Percentiles rank a stretch among this genome's conserved stretches.
Evolutionary conservation across 2,888 invertebrate genomes (phyloP).

Genomic region (Monochamus alternatus): DNA sequence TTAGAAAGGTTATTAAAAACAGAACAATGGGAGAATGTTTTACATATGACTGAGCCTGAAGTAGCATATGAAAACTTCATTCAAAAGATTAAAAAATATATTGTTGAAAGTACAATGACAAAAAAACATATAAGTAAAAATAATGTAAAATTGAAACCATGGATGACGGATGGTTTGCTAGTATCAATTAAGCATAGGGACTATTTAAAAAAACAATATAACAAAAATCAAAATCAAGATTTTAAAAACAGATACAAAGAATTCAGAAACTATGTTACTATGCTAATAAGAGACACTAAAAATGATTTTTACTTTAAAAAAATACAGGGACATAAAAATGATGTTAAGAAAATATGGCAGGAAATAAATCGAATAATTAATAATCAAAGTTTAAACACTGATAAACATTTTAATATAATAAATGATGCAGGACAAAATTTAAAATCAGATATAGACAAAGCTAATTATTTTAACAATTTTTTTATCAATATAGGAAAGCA

Average conservation of each 20-base stretch:
- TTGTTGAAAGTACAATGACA: not conserved
- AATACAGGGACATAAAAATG: not conserved
- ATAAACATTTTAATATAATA: too few relatives aligned
- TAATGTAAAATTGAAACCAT: not conserved
- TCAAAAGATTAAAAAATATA: not conserved
- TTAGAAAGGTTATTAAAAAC: too few relatives aligned
- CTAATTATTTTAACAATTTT: too few relatives aligned
- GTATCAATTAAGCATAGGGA: not conserved
- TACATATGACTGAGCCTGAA: not conserved
- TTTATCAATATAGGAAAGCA: too few relatives aligned
- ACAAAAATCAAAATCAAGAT: not conserved
- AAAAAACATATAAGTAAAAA: not conserved
- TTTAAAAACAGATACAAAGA: not conserved
- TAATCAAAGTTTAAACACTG: not conserved
- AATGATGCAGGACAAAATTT: too few relatives aligned
- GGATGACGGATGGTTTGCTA: not conserved
- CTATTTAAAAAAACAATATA: not conserved
- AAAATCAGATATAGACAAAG: too few relatives aligned
- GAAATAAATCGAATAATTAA: not conserved
- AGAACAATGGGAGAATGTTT: not conserved
- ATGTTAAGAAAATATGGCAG: constrained; percentile 2
- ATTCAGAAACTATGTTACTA: constrained; percentile 3
- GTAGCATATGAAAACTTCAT: not conserved
- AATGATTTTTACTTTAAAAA: constrained; percentile 2
- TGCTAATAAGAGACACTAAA: not conserved